Evolutionary conservation across 2,113 vertebrate genomes (phyloP).

Genomic region (Oryzias curvinotus): DNA sequence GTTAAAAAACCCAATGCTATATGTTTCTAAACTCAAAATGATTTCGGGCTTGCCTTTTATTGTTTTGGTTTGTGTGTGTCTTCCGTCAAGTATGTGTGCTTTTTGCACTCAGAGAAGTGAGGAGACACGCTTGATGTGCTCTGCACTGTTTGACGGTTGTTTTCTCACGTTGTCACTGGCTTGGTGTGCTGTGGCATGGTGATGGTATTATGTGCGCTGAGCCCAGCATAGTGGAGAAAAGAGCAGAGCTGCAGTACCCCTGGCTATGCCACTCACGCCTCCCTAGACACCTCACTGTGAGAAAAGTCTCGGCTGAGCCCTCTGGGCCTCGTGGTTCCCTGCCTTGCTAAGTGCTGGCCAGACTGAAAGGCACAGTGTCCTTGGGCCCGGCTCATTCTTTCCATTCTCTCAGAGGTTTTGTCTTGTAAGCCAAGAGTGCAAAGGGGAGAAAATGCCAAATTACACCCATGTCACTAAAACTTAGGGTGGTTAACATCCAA

Average conservation of each 20-base stretch:
- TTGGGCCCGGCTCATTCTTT: constrained; percentile 84
- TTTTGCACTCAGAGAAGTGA: constrained; percentile 75
- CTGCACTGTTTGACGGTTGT: constrained; percentile 85
- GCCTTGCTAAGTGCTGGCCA: constrained; percentile 87
- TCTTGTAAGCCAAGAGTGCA: constrained; percentile 64
- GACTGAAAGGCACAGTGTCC: constrained; percentile 90
- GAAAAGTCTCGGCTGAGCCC: constrained; percentile 91
- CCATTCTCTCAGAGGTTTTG: constrained; percentile 80
- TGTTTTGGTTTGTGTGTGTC: constrained; percentile 43
- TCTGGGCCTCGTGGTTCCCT: constrained; percentile 83
- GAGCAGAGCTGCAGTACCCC: constrained; percentile 67
- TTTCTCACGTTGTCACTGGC: constrained; percentile 96
- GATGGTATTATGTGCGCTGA: constrained; percentile 85
- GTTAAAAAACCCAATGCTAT: not conserved
- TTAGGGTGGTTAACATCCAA: constrained; percentile 57
- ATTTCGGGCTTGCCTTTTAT: constrained; percentile 26
- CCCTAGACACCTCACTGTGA: constrained; percentile 90
- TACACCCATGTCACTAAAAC: constrained; percentile 69
- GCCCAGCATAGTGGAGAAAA: constrained; percentile 70
- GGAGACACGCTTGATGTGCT: constrained; percentile 81
- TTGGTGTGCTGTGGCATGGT: constrained; percentile 77
- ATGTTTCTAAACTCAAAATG: not conserved
- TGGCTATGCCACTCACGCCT: constrained; percentile 65
- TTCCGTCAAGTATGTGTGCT: constrained; percentile 52
- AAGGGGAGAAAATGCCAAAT: constrained; percentile 66